Percentiles rank a stretch among this genome's conserved stretches.
These are phyloP conservation scores for Cyrtorhinus lividipennis DNA, from an alignment of 1,140 invertebrate genomes.

Conservation along the genomic window DNA sequence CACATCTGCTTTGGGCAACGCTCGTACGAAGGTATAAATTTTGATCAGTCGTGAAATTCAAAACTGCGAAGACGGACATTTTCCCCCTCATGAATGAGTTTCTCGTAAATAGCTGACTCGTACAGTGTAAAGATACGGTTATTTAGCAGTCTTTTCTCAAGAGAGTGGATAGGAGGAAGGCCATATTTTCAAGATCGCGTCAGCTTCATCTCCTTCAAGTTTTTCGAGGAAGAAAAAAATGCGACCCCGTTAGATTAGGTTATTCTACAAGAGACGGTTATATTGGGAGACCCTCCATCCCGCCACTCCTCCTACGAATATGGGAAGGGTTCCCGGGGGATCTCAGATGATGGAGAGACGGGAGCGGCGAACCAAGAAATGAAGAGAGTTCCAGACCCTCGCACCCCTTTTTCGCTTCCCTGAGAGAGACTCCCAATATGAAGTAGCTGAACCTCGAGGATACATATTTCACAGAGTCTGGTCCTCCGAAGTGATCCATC, in stretches of 20 bases:
- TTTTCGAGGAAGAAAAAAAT: neutral
- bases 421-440: neutral
- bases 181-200: neutral
- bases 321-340: neutral
- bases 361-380: slow-evolving; percentile 2
- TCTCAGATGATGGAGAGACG: neutral
- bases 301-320: neutral
- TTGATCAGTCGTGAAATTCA: too few relatives aligned
- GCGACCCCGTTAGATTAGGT: neutral
- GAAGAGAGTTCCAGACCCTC: neutral
- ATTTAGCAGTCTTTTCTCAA: neutral
- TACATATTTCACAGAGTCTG: slow-evolving; percentile 6
- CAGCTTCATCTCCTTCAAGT: neutral
- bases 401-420: neutral
- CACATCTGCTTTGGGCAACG: too few relatives aligned
- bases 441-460: too few relatives aligned
- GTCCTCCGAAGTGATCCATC: neutral
- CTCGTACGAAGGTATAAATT: too few relatives aligned
- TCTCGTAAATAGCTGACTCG: too few relatives aligned
- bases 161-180: neutral
- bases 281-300: neutral
- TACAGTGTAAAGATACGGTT: too few relatives aligned
- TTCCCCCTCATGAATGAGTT: too few relatives aligned
- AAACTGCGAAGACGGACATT: too few relatives aligned
- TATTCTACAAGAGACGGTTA: neutral